Percentiles rank a stretch among this genome's conserved stretches.
These are phyloP conservation scores for Thymallus thymallus DNA, from an alignment of 2,113 vertebrate genomes.

Conservation along the genomic window DNA sequence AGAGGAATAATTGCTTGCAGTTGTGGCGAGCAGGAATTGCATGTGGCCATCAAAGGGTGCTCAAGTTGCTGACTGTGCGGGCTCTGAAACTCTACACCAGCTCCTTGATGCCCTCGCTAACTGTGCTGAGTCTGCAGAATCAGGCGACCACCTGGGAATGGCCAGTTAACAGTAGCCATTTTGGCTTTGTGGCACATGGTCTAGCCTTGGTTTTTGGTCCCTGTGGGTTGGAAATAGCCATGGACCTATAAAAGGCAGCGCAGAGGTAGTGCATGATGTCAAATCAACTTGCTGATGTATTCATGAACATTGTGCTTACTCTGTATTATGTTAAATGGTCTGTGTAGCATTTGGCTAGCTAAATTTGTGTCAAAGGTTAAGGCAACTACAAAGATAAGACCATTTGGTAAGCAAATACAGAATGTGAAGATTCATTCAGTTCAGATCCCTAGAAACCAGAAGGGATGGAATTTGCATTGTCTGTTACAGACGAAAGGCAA, in stretches of 20 bases:
- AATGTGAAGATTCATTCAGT: too few relatives aligned
- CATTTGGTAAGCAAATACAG: neutral
- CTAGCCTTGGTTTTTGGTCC: conserved; percentile 27
- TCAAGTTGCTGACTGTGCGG: conserved; percentile 57
- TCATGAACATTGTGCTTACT: conserved; percentile 7
- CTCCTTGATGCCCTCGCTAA: conserved; percentile 45
- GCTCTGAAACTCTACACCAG: conserved; percentile 45
- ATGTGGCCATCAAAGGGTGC: conserved; percentile 43
- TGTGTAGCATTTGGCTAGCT: neutral
- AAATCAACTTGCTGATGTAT: conserved; percentile 9
- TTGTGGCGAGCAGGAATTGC: conserved; percentile 43
- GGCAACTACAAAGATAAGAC: neutral
- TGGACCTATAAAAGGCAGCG: conserved; percentile 19
- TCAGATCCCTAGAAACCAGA: neutral
- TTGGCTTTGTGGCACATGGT: conserved; percentile 33
- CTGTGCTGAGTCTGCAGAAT: conserved; percentile 59
- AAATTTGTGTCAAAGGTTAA: neutral
- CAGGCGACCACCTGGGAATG: conserved; percentile 62
- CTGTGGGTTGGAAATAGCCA: conserved; percentile 28
- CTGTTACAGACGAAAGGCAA: neutral
- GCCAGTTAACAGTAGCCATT: conserved; percentile 42
- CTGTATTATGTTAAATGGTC: neutral
- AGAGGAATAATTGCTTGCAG: conserved; percentile 63
- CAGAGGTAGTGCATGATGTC: neutral
- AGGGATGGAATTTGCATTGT: conserved; percentile 5